Base-by-base conservation (phyloP, 2,888 invertebrate genomes). In the Polietes domitor region DNA sequence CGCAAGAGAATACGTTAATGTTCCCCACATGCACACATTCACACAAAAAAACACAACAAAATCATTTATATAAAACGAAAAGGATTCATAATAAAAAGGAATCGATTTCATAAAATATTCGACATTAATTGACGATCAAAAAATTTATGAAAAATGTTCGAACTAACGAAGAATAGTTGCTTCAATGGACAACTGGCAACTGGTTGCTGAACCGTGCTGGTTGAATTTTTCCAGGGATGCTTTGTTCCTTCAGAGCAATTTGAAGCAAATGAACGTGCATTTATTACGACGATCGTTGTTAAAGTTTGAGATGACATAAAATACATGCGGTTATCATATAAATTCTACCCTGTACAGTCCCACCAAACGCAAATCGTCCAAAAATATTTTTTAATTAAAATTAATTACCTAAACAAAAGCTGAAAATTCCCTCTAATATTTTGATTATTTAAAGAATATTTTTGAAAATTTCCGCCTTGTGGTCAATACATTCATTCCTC, bases 91-190 rank as follows among this genome's bases (percentile, higher is more conserved):
- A 86, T 76, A 83, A 85, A 80, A 82, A 86, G 83, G 85, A 87
- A 87, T 87, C 86, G 86, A 85, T 86, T 83, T 86, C 83, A 78
- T 86, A 90, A 90, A 88, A 88, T 90, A 90, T 90, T 89, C 87
- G 89, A 90, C 90, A 90, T 89, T 90, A 90, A 90, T 90, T 89
- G 89, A 88, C 87, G 86, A 88, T 85, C 89, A 86, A 87, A 87
- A 90, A 89, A 78, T 81, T 88, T 90, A 89, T 90, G 90, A 90
- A 90, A 90, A 88, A 89, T 90, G 88, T 87, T 89, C 87, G 80
- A 74, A 72, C 83, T 81, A 81, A 79, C 85, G 77, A 74, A 75
- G 70, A 82, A 83, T 72, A 87, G 87, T 88, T 86, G 85, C 65
- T 19, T 32, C 65, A 32, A 19, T 85, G 77, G 61, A 24, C 68